Evolutionary conservation across 1,140 invertebrate genomes (phyloP).

Genomic region (Brachionus asplanchnoidis): DNA sequence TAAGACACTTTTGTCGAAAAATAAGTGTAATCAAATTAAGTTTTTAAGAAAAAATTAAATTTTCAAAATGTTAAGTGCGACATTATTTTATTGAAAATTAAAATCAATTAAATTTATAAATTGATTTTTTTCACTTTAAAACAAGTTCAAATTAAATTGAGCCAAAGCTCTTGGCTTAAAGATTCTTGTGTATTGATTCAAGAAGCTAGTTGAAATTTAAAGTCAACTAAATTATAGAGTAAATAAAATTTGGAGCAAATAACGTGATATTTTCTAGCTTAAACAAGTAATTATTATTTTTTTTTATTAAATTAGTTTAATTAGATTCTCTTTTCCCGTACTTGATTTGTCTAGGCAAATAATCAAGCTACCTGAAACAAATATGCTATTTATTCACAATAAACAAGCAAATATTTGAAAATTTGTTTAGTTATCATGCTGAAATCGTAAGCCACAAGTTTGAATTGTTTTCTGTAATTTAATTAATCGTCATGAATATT

Average conservation of each 20-base stretch:
- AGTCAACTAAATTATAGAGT: background rate
- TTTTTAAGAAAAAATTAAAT: background rate
- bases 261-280: background rate
- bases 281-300: background rate
- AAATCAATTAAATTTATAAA: too few relatives aligned
- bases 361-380: background rate
- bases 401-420: background rate
- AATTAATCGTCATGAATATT: background rate
- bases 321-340: background rate
- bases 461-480: background rate
- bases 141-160: background rate
- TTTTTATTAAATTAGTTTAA: background rate
- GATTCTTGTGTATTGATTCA: background rate
- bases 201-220: background rate
- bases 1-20: too few relatives aligned
- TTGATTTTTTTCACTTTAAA: background rate
- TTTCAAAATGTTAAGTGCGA: background rate
- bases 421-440: background rate
- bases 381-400: background rate
- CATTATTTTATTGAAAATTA: background rate
- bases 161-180: background rate
- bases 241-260: background rate
- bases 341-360: background rate
- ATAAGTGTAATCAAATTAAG: too few relatives aligned
- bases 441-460: background rate